Evolutionary conservation across 2,797 vertebrate genomes (phyloP).

Genomic region (Morus bassanus): DNA sequence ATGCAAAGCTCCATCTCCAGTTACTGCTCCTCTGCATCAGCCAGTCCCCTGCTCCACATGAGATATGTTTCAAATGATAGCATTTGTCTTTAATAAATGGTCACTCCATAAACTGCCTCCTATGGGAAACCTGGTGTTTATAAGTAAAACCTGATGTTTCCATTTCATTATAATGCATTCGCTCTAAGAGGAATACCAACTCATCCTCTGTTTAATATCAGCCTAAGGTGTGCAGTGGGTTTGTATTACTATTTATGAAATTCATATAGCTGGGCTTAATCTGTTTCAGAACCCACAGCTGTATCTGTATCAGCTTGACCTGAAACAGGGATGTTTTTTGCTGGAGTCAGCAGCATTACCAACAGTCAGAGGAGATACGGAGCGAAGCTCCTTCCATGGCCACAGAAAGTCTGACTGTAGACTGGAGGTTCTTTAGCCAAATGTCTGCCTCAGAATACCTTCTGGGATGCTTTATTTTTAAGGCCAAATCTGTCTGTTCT

Average conservation of each 20-base stretch:
- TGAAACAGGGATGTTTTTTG: neutral
- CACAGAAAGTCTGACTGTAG: neutral
- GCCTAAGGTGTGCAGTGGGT: conserved; percentile 13
- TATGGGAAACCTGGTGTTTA: conserved; percentile 19
- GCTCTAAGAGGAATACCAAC: neutral
- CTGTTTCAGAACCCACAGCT: neutral
- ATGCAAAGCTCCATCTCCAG: conserved; percentile 1
- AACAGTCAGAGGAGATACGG: neutral
- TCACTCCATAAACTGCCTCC: conserved; percentile 29
- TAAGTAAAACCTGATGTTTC: conserved; percentile 54
- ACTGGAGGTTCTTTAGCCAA: neutral
- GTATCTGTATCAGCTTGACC: neutral
- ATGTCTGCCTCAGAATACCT: neutral
- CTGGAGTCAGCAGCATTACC: neutral
- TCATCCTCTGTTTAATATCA: conserved; percentile 32
- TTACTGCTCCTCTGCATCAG: neutral
- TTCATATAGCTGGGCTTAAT: neutral
- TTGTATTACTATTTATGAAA: conserved; percentile 1
- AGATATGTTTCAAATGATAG: conserved; percentile 28
- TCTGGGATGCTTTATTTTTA: neutral
- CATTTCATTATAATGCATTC: neutral
- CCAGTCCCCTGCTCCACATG: neutral
- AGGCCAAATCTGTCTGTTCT: neutral
- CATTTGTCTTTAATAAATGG: conserved; percentile 68
- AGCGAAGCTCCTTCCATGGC: neutral